Conservation (phyloP, 2,888 invertebrate species). For the Chymomyza caudatula region DNA sequence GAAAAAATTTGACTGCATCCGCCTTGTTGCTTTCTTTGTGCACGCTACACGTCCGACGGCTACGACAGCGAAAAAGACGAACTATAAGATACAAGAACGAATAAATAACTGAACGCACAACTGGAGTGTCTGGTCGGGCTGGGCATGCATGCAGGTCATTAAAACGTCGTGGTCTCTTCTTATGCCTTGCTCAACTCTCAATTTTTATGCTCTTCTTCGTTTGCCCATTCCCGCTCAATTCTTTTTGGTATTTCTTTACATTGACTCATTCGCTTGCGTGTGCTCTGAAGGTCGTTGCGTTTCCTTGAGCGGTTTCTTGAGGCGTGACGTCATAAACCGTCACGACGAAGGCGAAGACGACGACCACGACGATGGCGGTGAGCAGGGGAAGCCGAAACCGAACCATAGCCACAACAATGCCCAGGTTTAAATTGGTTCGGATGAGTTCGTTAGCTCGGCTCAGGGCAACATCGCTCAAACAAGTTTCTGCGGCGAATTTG, state of each 20-base stretch:
- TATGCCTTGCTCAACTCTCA: background rate
- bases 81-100: conserved; percentile 58
- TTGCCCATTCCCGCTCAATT: conserved; percentile 23
- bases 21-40: background rate
- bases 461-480: background rate
- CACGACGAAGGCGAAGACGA: background rate
- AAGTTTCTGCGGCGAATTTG: conserved; percentile 62
- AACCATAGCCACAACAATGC: conserved; percentile 46
- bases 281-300: conserved; percentile 64
- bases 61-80: conserved; percentile 16
- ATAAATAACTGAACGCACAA: background rate
- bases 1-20: background rate
- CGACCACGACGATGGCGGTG: too few relatives aligned
- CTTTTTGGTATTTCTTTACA: conserved; percentile 5
- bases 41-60: too few relatives aligned
- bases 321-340: conserved; percentile 53
- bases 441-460: conserved; percentile 2
- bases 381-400: conserved; percentile 2
- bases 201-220: conserved; percentile 13
- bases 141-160: conserved; percentile 25
- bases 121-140: background rate
- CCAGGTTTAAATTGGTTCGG: conserved; percentile 1
- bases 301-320: conserved; percentile 63
- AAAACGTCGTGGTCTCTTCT: conserved; percentile 22
- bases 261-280: conserved; percentile 15